Evolutionary conservation across 2,113 vertebrate species (phyloP).

Genomic region (Callopanchax toddi): DNA sequence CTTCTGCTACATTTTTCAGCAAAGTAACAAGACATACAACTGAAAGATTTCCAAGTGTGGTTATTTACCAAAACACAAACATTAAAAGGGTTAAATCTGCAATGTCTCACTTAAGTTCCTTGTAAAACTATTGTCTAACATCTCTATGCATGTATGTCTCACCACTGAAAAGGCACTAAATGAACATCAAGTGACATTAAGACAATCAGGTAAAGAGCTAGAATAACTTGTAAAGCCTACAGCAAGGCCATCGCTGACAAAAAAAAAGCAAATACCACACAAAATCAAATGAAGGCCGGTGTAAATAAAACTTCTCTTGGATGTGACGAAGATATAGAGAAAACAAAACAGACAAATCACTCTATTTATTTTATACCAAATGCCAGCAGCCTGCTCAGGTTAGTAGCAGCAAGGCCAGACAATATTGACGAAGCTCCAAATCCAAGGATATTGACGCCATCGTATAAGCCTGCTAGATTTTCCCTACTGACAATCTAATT

Average conservation of each 20-base stretch:
- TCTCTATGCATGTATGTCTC: background rate
- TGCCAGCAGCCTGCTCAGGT: slow-evolving; percentile 81
- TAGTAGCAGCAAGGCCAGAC: slow-evolving; percentile 75
- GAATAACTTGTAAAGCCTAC: slow-evolving; percentile 44
- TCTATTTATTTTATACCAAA: slow-evolving; percentile 84
- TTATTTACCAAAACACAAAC: background rate
- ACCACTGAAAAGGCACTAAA: slow-evolving; percentile 37
- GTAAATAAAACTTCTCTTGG: slow-evolving; percentile 80
- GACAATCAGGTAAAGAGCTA: slow-evolving; percentile 23
- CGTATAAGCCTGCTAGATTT: slow-evolving; percentile 74
- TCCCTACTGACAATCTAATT: slow-evolving; percentile 80
- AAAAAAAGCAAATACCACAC: slow-evolving; percentile 74
- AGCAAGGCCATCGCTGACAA: slow-evolving; percentile 53
- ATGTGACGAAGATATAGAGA: slow-evolving; percentile 68
- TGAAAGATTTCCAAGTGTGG: background rate
- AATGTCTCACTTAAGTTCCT: background rate
- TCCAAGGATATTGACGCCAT: slow-evolving; percentile 80
- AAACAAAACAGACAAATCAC: slow-evolving; percentile 84
- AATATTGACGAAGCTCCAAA: slow-evolving; percentile 82
- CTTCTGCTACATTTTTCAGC: background rate
- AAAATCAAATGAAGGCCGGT: slow-evolving; percentile 77
- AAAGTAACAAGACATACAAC: background rate
- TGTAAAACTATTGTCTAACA: background rate
- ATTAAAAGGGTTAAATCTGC: background rate
- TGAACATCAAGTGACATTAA: slow-evolving; percentile 17